These are phyloP conservation scores for Exaiptasia diaphana DNA, from an alignment of 64 coral and sea anemone species.

Conservation along the genomic window DNA sequence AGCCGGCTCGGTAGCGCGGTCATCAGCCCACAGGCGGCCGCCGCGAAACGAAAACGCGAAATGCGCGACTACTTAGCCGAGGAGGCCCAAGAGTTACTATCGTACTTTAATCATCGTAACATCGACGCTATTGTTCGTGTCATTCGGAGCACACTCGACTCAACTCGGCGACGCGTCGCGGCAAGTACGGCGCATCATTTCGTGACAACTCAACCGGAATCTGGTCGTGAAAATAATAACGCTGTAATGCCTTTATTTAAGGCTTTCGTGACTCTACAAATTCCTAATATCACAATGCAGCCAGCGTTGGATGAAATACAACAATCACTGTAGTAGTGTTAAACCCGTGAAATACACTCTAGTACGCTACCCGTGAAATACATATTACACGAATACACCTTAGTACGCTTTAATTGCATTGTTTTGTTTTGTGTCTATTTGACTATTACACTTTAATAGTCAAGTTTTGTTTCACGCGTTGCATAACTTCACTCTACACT, in stretches of 20 bases:
- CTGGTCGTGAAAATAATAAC: conserved; percentile 15
- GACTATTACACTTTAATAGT: no score
- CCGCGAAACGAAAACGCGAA: conserved; percentile 94
- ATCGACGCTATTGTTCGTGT: conserved; percentile 96
- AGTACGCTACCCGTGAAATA: no score
- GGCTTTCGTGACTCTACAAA: conserved; percentile 79
- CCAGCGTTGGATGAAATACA: conserved; percentile 96
- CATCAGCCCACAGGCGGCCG: conserved; percentile 86
- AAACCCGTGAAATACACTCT: no score
- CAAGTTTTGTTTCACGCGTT: no score
- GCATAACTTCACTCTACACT: no score
- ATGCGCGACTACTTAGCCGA: conserved; percentile 85
- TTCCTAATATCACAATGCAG: conserved; percentile 91
- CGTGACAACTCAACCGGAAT: conserved; percentile 23
- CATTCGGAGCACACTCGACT: conserved; percentile 76
- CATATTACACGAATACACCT: no score
- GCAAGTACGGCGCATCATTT: conserved; percentile 82
- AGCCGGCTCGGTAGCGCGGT: conserved; percentile 90
- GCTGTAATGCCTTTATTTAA: conserved; percentile 67
- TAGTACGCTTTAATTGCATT: no score
- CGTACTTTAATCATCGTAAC: conserved; percentile 95
- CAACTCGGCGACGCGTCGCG: conserved; percentile 73
- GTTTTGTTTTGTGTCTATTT: no score
- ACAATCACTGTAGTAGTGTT: conserved; percentile 73
- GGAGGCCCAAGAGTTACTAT: conserved; percentile 91